Evolutionary conservation across 2,888 invertebrate species (phyloP).

Genomic region (Ligdia adustata): DNA sequence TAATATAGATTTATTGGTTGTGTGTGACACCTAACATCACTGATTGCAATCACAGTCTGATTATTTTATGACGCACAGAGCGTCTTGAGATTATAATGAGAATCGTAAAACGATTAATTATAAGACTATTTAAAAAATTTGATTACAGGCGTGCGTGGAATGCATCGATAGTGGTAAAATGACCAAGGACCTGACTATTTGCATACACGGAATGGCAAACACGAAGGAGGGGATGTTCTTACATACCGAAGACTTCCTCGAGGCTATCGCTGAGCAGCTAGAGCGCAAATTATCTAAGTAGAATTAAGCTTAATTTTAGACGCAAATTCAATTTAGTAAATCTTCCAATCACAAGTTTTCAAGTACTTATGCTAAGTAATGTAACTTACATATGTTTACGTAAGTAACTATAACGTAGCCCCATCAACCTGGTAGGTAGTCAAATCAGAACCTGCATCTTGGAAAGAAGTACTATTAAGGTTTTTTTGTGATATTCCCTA

Average conservation of each 20-base stretch:
- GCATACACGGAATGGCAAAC: constrained; percentile 92
- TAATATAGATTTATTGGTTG: background rate
- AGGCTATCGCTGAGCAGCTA: constrained; percentile 90
- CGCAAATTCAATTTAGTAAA: constrained; percentile 20
- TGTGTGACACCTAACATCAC: background rate
- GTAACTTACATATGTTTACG: too few species aligned
- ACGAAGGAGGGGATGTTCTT: constrained; percentile 93
- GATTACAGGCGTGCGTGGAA: constrained; percentile 88
- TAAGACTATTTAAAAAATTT: too few species aligned
- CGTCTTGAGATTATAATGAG: too few species aligned
- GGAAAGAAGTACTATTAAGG: too few species aligned
- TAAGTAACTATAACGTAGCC: too few species aligned
- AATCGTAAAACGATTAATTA: constrained; percentile 17
- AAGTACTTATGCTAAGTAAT: too few species aligned
- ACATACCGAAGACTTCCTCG: constrained; percentile 93
- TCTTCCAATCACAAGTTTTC: constrained; percentile 21
- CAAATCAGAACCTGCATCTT: constrained; percentile 5
- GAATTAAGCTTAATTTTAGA: constrained; percentile 27
- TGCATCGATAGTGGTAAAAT: constrained; percentile 92
- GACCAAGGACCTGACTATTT: constrained; percentile 95
- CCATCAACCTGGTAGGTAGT: too few species aligned
- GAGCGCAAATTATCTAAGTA: constrained; percentile 78
- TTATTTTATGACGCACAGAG: too few species aligned
- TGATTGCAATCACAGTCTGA: constrained; percentile 11
- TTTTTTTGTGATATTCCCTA: constrained; percentile 37